These are phyloP conservation scores for Homalodisca vitripennis DNA, from an alignment of 1,140 invertebrate species.

Conservation along the genomic window DNA sequence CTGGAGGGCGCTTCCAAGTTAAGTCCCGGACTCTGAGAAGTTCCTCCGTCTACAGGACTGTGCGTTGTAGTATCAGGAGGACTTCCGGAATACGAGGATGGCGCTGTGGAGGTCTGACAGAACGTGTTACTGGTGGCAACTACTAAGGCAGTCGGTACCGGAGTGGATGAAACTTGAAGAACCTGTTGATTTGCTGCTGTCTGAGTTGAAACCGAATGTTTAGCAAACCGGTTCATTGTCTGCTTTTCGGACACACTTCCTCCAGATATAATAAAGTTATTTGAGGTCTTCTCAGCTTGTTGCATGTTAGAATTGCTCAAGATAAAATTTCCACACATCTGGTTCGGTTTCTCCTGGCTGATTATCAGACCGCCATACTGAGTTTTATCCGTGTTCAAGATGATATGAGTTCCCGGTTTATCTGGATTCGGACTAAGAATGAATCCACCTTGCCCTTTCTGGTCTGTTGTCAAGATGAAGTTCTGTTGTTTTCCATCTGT, in stretches of 20 bases:
- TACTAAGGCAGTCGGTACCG: conserved; percentile 44
- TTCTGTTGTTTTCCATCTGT: conserved; percentile 39
- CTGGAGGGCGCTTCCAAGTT: conserved; percentile 52
- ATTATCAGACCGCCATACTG: conserved; percentile 39
- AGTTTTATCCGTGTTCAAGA: conserved; percentile 36
- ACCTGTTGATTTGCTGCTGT: conserved; percentile 59
- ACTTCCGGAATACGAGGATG: conserved; percentile 48
- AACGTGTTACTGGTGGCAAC: conserved; percentile 56
- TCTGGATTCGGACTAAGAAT: conserved; percentile 43
- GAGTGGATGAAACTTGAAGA: conserved; percentile 38
- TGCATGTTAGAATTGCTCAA: conserved; percentile 39
- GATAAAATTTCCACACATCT: conserved; percentile 36
- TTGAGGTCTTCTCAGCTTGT: conserved; percentile 44
- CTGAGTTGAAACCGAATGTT: conserved; percentile 72
- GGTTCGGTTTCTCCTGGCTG: conserved; percentile 34
- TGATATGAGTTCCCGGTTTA: conserved; percentile 36
- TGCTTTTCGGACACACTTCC: conserved; percentile 28
- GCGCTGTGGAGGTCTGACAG: conserved; percentile 50
- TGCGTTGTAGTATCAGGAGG: conserved; percentile 80
- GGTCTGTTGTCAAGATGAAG: conserved; percentile 43
- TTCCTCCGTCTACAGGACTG: conserved; percentile 60
- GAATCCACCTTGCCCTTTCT: conserved; percentile 39
- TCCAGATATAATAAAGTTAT: conserved; percentile 38
- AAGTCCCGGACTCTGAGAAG: conserved; percentile 45
- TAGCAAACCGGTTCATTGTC: conserved; percentile 30